phyloP scores from a whole-genome alignment of 2,797 vertebrate species.

The Peromyscus attwateri region DNA sequence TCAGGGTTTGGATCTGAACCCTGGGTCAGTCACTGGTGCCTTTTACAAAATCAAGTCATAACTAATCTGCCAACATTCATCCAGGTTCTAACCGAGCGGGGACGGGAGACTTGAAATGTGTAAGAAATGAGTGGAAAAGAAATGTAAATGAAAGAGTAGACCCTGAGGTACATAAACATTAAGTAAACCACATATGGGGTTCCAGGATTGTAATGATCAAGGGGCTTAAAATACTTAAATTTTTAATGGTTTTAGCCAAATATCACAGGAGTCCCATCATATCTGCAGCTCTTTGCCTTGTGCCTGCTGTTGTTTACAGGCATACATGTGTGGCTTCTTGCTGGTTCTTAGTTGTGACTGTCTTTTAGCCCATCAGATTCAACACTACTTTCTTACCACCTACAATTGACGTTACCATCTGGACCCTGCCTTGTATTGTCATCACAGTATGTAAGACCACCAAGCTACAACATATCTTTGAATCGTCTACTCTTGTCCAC shows the following conservation, averaged over 20 bases:
- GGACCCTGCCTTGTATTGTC: not conserved
- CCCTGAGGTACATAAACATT: not conserved
- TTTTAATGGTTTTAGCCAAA: not conserved
- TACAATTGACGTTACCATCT: not conserved
- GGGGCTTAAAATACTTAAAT: not conserved
- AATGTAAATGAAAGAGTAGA: not conserved
- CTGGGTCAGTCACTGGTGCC: not conserved
- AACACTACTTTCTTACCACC: not conserved
- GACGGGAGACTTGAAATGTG: conserved; percentile 5
- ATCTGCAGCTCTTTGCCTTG: not conserved
- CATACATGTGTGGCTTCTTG: not conserved
- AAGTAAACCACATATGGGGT: not conserved
- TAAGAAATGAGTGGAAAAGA: conserved; percentile 24
- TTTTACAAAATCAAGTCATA: not conserved
- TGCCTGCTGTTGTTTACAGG: not conserved
- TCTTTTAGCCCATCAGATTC: not conserved
- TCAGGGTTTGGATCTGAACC: not conserved
- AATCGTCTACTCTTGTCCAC: not conserved
- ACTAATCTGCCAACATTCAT: not conserved
- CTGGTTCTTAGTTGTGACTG: not conserved
- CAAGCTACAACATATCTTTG: not conserved
- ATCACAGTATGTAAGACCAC: not conserved
- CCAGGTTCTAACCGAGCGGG: not conserved
- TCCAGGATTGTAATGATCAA: not conserved
- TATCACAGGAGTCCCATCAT: not conserved